Evolutionary conservation across 2,113 vertebrate genomes (phyloP), one percentile per base, ranked within the genome.

Genomic region (Atherinomorus stipes): DNA sequence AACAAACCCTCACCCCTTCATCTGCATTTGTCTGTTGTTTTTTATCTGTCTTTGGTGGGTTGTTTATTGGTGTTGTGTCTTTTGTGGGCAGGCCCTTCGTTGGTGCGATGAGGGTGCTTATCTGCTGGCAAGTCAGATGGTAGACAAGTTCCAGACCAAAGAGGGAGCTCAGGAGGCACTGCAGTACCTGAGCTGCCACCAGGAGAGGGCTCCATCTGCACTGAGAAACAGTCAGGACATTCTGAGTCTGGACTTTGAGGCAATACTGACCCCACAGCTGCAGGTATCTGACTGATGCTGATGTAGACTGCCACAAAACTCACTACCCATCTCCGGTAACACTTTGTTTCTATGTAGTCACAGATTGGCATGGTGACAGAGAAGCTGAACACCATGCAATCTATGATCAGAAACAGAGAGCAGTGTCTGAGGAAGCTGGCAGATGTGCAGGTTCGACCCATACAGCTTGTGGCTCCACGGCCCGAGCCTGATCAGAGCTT

Each of bases 41-140:
- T 8, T 42, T 22, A 28, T 52, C n/a, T 15, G 23, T 12, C 23
- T 52, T 21, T 31, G 9, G 54, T 1, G 3, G 31, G 5, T 7
- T 58, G 23, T 25, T 16, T 16, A 28, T 15, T 54, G 18, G 2
- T 13, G n/a, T 45, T 62, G 10, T 26, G 6, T 4, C 45, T 47
- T 66, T 34, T 78, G 16, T 77, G 37, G 23, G 45, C 88, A 99
- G 98, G 95, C 94, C 19, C 91, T 93, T 53, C 91, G 93, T 51
- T 98, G 96, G 93, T 99, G 97, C 57, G 95, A 98, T 5, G 94
- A 98, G 73, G 97, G 96, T 23, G 97, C 96, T 21, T 98, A 95
- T 82, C 93, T 99, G 53, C 91, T 99, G 11, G 96, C 97, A 26
- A 97, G 95, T 89, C 98, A 98, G 91, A 96, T 95, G 88, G 89